Conservation (phyloP, 2,113 vertebrate species). For the Brienomyrus brachyistius region DNA sequence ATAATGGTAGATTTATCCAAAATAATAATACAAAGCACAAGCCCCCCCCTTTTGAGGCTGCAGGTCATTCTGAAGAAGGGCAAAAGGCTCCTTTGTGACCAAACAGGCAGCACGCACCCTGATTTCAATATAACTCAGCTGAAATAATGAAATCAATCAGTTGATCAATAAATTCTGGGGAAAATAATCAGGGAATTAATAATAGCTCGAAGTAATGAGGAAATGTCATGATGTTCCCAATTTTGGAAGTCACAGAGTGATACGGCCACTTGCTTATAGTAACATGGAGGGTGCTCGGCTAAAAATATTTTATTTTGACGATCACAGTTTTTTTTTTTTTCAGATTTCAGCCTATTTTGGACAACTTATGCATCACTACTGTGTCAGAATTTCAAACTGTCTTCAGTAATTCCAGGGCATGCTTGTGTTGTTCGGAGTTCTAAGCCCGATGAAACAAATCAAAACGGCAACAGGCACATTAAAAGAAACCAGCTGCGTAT, state of each 20-base stretch:
- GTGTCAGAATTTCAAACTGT: background rate
- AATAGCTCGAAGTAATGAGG: background rate
- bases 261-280: background rate
- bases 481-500: background rate
- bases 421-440: background rate
- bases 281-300: background rate
- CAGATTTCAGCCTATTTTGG: background rate
- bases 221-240: background rate
- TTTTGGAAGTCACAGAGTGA: background rate
- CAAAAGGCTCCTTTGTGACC: background rate
- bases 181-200: background rate
- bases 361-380: background rate
- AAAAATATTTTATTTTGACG: constrained; percentile 10
- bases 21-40: background rate
- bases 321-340: background rate
- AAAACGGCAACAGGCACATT: background rate
- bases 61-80: background rate
- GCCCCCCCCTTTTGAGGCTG: background rate
- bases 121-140: background rate
- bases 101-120: background rate
- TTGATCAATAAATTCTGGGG: background rate
- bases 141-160: background rate
- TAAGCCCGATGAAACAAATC: background rate
- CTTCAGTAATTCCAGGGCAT: constrained; percentile 11
- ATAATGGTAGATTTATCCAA: background rate